Percentiles rank a stretch among this genome's conserved stretches.
phyloP scores from a whole-genome alignment of 1,140 invertebrate genomes.

The Elymnias hypermnestra region DNA sequence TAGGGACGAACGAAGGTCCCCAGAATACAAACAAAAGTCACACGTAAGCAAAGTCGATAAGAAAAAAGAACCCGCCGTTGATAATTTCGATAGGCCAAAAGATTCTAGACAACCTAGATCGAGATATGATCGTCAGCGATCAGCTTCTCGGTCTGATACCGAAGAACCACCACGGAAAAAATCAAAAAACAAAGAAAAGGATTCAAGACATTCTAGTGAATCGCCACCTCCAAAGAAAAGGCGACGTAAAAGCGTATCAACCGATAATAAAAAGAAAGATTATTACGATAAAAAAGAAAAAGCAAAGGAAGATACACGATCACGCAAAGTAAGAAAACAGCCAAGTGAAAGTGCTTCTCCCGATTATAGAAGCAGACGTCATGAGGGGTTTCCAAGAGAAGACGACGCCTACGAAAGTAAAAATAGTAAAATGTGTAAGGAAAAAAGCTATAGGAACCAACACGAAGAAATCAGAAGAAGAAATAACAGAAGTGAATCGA shows the following conservation, averaged over 20 bases:
- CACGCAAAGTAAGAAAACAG: slow-evolving; percentile 19
- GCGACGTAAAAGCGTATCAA: slow-evolving; percentile 40
- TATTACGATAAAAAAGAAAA: slow-evolving; percentile 40
- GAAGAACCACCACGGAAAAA: slow-evolving; percentile 31
- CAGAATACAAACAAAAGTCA: slow-evolving; percentile 43
- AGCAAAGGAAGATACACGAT: slow-evolving; percentile 26
- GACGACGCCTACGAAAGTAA: slow-evolving; percentile 35
- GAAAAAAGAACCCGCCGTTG: slow-evolving; percentile 37
- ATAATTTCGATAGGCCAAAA: slow-evolving; percentile 29
- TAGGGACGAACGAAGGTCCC: slow-evolving; percentile 29
- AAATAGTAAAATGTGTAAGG: slow-evolving; percentile 31
- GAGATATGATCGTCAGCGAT: slow-evolving; percentile 30
- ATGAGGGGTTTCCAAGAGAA: slow-evolving; percentile 31
- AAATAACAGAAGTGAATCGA: slow-evolving; percentile 37
- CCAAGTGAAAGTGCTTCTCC: slow-evolving; percentile 38
- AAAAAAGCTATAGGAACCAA: slow-evolving; percentile 33
- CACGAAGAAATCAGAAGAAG: slow-evolving; percentile 33
- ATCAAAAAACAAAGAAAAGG: slow-evolving; percentile 38
- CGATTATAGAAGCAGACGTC: slow-evolving; percentile 33
- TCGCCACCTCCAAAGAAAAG: slow-evolving; percentile 55
- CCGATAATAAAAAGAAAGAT: slow-evolving; percentile 35
- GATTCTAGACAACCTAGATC: slow-evolving; percentile 28
- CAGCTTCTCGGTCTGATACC: slow-evolving; percentile 35
- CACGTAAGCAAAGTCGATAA: slow-evolving; percentile 56
- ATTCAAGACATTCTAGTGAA: slow-evolving; percentile 27